These are phyloP conservation scores for Symphodus melops DNA, from an alignment of 2,113 vertebrate species.

Conservation along the genomic window DNA sequence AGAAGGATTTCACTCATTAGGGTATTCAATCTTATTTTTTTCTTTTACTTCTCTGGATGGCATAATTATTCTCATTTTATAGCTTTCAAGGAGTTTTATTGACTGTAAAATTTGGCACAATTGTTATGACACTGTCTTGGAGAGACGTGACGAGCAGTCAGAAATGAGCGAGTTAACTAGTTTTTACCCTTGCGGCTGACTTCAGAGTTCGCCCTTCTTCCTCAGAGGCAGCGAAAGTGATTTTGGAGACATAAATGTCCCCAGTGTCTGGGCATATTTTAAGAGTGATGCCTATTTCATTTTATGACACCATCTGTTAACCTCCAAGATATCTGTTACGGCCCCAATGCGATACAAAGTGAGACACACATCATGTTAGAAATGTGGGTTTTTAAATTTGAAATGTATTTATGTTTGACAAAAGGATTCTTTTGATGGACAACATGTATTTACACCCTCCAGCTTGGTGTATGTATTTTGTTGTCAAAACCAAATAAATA, in stretches of 20 bases:
- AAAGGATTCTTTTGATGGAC: not conserved
- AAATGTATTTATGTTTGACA: not conserved
- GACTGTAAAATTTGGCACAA: slow-evolving; percentile 45
- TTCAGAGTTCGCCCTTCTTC: slow-evolving; percentile 53
- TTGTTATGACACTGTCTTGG: slow-evolving; percentile 38
- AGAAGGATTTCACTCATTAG: slow-evolving; percentile 5
- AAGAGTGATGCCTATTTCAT: slow-evolving; percentile 76
- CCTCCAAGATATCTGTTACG: slow-evolving; percentile 74
- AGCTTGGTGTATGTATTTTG: too few species aligned
- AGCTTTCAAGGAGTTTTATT: slow-evolving; percentile 35
- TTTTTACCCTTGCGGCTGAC: slow-evolving; percentile 64
- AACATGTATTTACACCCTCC: too few species aligned
- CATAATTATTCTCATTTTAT: slow-evolving; percentile 20
- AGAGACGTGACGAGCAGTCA: slow-evolving; percentile 40
- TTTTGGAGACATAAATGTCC: slow-evolving; percentile 74
- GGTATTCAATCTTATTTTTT: slow-evolving; percentile 19
- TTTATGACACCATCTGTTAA: slow-evolving; percentile 84
- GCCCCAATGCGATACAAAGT: slow-evolving; percentile 65
- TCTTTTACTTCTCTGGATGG: slow-evolving; percentile 10
- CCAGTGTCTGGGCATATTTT: slow-evolving; percentile 77
- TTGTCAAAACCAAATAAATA: too few species aligned
- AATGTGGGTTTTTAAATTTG: slow-evolving; percentile 40
- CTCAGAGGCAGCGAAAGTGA: slow-evolving; percentile 72
- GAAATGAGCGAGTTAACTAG: slow-evolving; percentile 56
- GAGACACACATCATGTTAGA: slow-evolving; percentile 73